Evolutionary conservation across 2,113 vertebrate genomes (phyloP).

Genomic region (Epinephelus lanceolatus): DNA sequence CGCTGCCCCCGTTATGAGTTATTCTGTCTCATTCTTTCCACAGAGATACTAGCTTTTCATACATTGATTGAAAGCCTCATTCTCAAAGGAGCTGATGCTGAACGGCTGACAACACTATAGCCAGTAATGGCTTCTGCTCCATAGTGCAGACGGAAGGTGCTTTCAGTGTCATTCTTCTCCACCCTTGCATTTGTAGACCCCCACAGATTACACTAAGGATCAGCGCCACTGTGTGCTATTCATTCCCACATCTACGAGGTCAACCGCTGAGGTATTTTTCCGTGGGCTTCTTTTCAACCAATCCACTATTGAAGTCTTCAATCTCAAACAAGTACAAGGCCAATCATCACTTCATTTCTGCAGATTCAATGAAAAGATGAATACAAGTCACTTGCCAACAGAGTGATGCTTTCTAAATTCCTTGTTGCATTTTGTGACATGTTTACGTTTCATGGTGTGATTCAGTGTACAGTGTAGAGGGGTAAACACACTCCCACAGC

Average conservation of each 20-base stretch:
- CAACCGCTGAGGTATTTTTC: constrained; percentile 21
- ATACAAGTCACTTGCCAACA: background rate
- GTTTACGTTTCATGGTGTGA: background rate
- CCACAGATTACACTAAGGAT: constrained; percentile 54
- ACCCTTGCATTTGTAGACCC: constrained; percentile 30
- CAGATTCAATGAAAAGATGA: constrained; percentile 28
- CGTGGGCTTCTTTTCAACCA: constrained; percentile 25
- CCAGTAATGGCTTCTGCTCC: constrained; percentile 60
- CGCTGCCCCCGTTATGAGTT: constrained; percentile 56
- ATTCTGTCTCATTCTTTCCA: constrained; percentile 60
- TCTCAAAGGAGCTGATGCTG: constrained; percentile 72
- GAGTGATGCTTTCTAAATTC: background rate
- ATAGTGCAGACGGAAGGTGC: constrained; percentile 53
- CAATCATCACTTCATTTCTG: constrained; percentile 36
- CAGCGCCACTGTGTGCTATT: constrained; percentile 35
- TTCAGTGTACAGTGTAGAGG: background rate
- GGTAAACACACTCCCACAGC: constrained; percentile 28
- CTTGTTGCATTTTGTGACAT: background rate
- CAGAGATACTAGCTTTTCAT: constrained; percentile 69
- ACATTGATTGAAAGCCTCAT: constrained; percentile 79
- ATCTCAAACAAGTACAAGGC: constrained; percentile 37
- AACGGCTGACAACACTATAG: constrained; percentile 64
- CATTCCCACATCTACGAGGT: constrained; percentile 40
- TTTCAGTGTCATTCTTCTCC: constrained; percentile 63
- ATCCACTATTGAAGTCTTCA: constrained; percentile 31